These are phyloP conservation scores for Pedionomus torquatus DNA, from an alignment of 2,113 vertebrate species.

Conservation along the genomic window DNA sequence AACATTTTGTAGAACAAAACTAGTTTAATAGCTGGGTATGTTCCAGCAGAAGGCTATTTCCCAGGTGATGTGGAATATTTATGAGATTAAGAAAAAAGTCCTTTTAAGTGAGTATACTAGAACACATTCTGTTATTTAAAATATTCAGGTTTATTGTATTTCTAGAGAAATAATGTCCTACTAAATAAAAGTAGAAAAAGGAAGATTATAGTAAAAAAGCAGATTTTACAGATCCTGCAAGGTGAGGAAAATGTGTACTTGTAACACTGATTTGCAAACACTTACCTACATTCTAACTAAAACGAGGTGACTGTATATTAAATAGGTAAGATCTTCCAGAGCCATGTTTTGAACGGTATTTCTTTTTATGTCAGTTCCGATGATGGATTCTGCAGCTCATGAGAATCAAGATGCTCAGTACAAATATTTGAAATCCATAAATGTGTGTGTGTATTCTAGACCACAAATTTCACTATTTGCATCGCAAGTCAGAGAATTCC, in stretches of 20 bases:
- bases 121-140: neutral
- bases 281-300: accelerated
- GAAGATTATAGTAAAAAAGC: neutral
- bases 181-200: neutral
- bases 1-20: neutral
- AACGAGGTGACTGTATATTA: neutral
- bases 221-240: neutral
- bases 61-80: neutral
- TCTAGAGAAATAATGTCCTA: neutral
- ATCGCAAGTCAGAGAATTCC: slow-evolving; percentile 37
- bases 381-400: slow-evolving; percentile 1
- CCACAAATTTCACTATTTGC: slow-evolving; percentile 20
- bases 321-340: neutral
- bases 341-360: neutral
- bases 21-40: neutral
- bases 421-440: neutral
- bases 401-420: neutral
- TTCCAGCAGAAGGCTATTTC: neutral
- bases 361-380: neutral
- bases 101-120: accelerated
- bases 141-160: neutral
- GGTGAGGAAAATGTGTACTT: neutral
- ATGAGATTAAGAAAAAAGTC: neutral
- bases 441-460: neutral
- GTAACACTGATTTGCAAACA: neutral